Evolutionary conservation across 2,888 invertebrate species (phyloP).

Genomic region (Drosophila peninsularis): DNA sequence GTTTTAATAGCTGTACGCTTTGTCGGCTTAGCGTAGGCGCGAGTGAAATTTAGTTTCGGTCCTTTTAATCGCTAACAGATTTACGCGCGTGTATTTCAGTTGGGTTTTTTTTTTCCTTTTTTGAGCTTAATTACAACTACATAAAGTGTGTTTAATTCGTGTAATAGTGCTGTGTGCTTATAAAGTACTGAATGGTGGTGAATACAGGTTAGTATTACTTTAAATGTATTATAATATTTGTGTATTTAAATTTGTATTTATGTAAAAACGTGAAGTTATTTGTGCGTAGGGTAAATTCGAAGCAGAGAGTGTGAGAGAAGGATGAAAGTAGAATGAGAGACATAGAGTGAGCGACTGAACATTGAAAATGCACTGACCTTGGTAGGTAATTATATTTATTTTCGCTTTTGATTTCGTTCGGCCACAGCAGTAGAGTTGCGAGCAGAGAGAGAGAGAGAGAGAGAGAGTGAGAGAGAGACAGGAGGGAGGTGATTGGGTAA

Average conservation of each 20-base stretch:
- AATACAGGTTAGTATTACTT: constrained; percentile 1
- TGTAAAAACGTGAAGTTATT: too few relatives aligned
- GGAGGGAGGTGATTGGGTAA: neutral
- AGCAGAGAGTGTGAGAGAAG: neutral
- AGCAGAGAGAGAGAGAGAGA: neutral
- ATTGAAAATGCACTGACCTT: constrained; percentile 2
- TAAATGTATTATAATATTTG: neutral
- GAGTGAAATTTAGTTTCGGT: constrained; percentile 4
- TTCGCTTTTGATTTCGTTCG: constrained; percentile 3
- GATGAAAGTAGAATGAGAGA: neutral
- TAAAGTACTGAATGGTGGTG: neutral
- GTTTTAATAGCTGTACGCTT: constrained; percentile 1
- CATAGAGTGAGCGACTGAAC: neutral
- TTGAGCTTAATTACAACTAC: neutral
- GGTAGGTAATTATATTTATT: neutral
- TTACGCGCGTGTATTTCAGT: neutral
- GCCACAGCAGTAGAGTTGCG: neutral
- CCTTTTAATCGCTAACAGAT: neutral
- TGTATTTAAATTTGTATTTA: neutral
- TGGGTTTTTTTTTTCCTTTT: neutral
- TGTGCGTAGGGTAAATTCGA: too few relatives aligned
- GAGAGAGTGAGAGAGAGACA: neutral
- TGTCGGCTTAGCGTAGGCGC: constrained; percentile 2
- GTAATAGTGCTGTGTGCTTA: neutral
- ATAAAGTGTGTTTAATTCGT: neutral